Evolutionary conservation across 2,797 vertebrate genomes (phyloP), one percentile per base, ranked within the genome.

Genomic region (Mormyrops boulengeri): DNA sequence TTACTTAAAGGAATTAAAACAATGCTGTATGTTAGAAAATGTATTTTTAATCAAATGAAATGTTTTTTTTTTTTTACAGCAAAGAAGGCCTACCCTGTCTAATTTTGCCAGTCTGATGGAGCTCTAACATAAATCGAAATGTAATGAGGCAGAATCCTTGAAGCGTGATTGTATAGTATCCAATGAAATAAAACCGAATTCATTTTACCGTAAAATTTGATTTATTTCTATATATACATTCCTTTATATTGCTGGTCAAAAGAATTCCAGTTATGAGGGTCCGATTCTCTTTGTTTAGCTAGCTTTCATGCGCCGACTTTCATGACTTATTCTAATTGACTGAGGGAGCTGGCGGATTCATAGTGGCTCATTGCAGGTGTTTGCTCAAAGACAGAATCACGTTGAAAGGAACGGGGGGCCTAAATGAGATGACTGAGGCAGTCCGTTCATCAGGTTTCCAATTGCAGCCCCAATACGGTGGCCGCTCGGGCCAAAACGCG

Each of bases 211-310:
- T 82, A 47, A 82, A 82, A 82, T 47, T 82, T 47, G 41, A 82
- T 82, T 82, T n/a, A 82, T n/a, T 82, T 82, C 77, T 82, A 82
- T 82, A 82, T n/a, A 82, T 82, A 82, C 41, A 17, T 82, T 2
- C 77, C 41, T 47, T 82, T 82, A 44, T 82, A 47, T 77, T 82
- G 41, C 77, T 47, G 19, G 77, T 82, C 38, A 82, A 82, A 82
- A 82, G 38, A 47, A 80, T 80, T 80, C 38, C 38, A n/a, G 77
- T 82, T 47, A 82, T 82, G 77, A 82, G 38, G 34, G 41, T 44
- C 73, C 6, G 41, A 7, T 44, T 80, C 38, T 34, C 17, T 77
- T 62, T 77, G 38, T 80, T 69, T 34, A 69, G 11, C 30, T 44
- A n/a, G 73, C 14, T 80, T 41, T 80, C 41, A 82, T n/a, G 77